Evolutionary conservation across 2,797 vertebrate species (phyloP), one percentile per base, ranked within the genome.

Genomic region (Gymnothorax reevesii): DNA sequence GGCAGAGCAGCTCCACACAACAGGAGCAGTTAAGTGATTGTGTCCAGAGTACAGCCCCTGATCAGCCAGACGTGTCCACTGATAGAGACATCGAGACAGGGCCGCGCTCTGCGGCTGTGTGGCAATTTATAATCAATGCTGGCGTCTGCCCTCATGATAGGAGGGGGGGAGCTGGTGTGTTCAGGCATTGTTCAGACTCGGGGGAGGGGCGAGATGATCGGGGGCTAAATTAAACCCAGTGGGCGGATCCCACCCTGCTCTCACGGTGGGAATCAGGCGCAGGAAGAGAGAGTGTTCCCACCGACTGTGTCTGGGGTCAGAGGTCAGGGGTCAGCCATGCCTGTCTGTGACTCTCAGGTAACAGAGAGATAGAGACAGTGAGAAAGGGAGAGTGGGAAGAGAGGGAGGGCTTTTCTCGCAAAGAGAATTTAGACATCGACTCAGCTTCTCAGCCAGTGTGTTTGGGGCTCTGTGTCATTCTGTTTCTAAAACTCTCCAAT

Each of bases 21-120:
- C 89, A 84, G 86, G 69, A 87, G 55, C 86, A 84, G 89, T 88
- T 88, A 88, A 89, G 89, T 54, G 84, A 87, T 84, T 86, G 87
- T 87, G 80, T 59, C 87, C 85, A 22, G 79, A 89, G 83, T 82
- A 62, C 8, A 2, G 71, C 79, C 88, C 87, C 86, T 33, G 87
- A 77, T 79, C 86, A 88, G 83, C 87, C 85, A 88, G 83, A 60
- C 86, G 57, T 88, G 71, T 79, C 84, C 79, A 84, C 88, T 71
- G 86, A 89, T 88, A 80, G 77, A 87, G 86, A 88, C 83, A 86
- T 73, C 80, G 79, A 89, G 84, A 85, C 83, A 64, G 82, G 85
- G 33, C 80, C 87, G 86, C 89, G 85, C 84, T 62, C 84, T 80
- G 82, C 87, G 88, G 84, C 83, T n/a, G 85, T 52, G 85, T 86